Evolutionary conservation across 1,140 invertebrate genomes (phyloP).

Genomic region (Mactra quadrangularis): DNA sequence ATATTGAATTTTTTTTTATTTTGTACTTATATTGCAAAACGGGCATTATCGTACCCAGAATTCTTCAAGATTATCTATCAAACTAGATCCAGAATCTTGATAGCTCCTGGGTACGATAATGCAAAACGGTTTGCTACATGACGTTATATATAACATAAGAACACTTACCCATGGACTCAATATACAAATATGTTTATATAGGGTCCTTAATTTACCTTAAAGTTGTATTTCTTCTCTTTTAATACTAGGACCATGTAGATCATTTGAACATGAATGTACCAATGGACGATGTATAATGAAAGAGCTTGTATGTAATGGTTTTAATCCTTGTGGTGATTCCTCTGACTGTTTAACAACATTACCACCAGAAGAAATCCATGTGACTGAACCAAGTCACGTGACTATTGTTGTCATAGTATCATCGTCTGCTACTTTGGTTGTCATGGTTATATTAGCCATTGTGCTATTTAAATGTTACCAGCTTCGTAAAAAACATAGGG

Average conservation of each 20-base stretch:
- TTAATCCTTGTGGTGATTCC: constrained; percentile 53
- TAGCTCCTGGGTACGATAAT: no score
- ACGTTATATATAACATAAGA: no score
- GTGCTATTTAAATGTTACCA: constrained; percentile 36
- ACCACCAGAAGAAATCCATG: neutral
- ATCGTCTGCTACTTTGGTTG: neutral
- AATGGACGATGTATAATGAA: constrained; percentile 51
- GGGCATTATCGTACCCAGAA: no score
- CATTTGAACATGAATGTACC: constrained; percentile 40
- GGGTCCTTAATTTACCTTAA: no score
- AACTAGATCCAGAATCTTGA: no score
- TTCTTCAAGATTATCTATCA: no score
- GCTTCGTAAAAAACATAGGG: constrained; percentile 18
- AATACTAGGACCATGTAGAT: constrained; percentile 42
- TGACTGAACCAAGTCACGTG: constrained; percentile 10
- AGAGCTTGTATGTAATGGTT: constrained; percentile 54
- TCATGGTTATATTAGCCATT: neutral
- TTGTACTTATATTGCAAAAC: no score
- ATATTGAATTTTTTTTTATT: no score
- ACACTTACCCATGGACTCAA: no score
- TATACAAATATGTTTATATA: no score
- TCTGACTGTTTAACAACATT: constrained; percentile 44
- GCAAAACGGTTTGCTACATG: no score
- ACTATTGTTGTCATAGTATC: constrained; percentile 2
- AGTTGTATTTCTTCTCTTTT: no score